phyloP scores from a whole-genome alignment of 2,888 invertebrate genomes.

The Lamellibrachia satsuma region DNA sequence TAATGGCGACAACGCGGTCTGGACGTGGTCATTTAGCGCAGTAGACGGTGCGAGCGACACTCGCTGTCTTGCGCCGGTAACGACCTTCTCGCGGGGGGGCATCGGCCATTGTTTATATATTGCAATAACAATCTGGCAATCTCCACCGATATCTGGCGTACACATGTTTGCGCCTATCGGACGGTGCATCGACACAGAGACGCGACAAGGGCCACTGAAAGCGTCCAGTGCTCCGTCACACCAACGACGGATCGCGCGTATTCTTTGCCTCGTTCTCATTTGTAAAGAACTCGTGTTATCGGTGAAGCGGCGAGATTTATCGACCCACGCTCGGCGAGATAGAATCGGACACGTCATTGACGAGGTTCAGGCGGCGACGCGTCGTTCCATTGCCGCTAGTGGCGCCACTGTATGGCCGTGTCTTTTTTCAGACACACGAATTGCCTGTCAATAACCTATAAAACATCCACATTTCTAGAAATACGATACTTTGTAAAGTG shows the following conservation, averaged over 20 bases:
- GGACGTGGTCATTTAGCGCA: neutral
- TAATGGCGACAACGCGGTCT: neutral
- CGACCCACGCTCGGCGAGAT: neutral
- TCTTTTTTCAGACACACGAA: no score
- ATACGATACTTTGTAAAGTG: no score
- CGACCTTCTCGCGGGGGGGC: neutral
- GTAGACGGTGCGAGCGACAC: neutral
- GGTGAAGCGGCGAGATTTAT: neutral
- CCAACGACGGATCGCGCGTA: constrained; percentile 2
- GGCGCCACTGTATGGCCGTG: neutral
- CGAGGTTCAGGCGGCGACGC: neutral
- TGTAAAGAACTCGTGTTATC: constrained; percentile 6
- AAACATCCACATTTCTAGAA: no score
- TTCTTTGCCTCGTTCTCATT: constrained; percentile 10
- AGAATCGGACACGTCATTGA: neutral
- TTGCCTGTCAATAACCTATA: no score
- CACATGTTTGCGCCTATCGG: neutral
- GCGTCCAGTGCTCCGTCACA: neutral
- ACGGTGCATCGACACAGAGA: constrained; percentile 2
- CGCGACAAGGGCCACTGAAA: neutral
- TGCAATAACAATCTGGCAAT: constrained; percentile 11
- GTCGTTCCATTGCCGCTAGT: neutral
- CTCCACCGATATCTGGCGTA: neutral
- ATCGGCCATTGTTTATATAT: neutral
- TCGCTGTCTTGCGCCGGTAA: neutral